Base-by-base conservation (phyloP, 64 coral and sea anemone species). In the Pachyseris speciosa region DNA sequence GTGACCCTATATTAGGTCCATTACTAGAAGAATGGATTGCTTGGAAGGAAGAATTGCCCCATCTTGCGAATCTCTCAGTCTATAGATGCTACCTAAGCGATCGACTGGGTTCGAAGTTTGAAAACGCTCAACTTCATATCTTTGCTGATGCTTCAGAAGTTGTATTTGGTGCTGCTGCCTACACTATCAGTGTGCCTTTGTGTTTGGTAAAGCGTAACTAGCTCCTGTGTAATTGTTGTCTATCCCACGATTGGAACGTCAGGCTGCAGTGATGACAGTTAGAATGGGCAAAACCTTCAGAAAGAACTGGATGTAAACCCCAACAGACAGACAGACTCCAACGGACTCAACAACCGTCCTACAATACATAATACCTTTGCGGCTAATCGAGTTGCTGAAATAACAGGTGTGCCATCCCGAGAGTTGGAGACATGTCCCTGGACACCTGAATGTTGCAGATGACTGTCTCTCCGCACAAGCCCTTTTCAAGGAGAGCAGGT, bases 191-290 rank as follows among this genome's bases (percentile, higher is more conserved):
- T 86, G 86, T n/a, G 78, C 87, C 31, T 94, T 94, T 12, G n/a
- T 85, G 22, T 68, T 94, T 13, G 66, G 67, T 29, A 94, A 94
- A 20, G 37, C 69, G 26, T 64, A 80, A 53, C 51, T 85, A 0
- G 76, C 93, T 22, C 53, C 53, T 59, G n/a, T n/a, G n/a, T n/a
- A n/a, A n/a, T n/a, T n/a, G 24, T 19, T 85, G 8, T 78, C 86
- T 1, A 94, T 94, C 11, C 93, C 87, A 69, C 43, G 87, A 50
- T 37, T 94, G 25, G 93, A 94, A 49, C 52, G 89, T 37, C 69
- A 67, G 31, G 93, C 87, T n/a, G 93, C 87, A 9, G 81, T 89
- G 19, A 28, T 94, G 32, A 66, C 92, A 5, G 78, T 49, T 28
- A 74, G 69, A 37, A 64, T 85, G 15, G 37, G 55, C 24, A 29